Evolutionary conservation across 2,888 invertebrate species (phyloP).

Genomic region (Habrosyne pyritoides): DNA sequence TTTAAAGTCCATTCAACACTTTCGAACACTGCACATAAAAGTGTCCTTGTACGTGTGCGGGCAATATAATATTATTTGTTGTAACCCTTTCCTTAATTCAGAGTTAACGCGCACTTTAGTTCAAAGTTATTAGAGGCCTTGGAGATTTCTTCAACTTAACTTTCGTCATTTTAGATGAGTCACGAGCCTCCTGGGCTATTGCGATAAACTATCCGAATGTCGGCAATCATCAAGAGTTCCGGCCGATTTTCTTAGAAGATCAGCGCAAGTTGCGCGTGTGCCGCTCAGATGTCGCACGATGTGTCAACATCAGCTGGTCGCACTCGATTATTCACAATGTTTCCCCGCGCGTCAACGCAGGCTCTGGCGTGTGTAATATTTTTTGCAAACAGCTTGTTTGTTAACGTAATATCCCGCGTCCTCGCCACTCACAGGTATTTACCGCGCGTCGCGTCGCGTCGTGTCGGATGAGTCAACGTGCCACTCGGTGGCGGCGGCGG

Average conservation of each 20-base stretch:
- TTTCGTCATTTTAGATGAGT: slow-evolving; percentile 82
- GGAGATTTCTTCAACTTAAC: slow-evolving; percentile 75
- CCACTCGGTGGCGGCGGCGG: slow-evolving; percentile 16
- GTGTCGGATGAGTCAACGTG: slow-evolving; percentile 7
- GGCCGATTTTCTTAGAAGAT: slow-evolving; percentile 43
- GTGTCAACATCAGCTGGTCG: slow-evolving; percentile 73
- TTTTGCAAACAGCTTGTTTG: slow-evolving; percentile 25
- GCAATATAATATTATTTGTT: slow-evolving; percentile 44
- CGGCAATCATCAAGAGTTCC: slow-evolving; percentile 57
- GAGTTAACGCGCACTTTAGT: slow-evolving; percentile 48
- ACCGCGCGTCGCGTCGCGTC: slow-evolving; percentile 41
- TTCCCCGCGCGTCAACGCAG: slow-evolving; percentile 58
- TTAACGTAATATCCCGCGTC: slow-evolving; percentile 42
- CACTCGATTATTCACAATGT: slow-evolving; percentile 52
- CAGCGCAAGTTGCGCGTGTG: slow-evolving; percentile 26
- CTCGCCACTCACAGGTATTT: slow-evolving; percentile 49
- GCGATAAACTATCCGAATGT: slow-evolving; percentile 51
- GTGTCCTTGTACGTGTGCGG: slow-evolving; percentile 36
- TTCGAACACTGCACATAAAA: slow-evolving; percentile 28
- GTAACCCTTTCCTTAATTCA: slow-evolving; percentile 60
- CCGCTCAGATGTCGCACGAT: slow-evolving; percentile 23
- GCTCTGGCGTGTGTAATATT: slow-evolving; percentile 30
- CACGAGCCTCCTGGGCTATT: slow-evolving; percentile 52
- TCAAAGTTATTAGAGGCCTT: slow-evolving; percentile 50
- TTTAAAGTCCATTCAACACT: background rate